Conservation (phyloP, 1,140 invertebrate species). For the Anastrepha obliqua region DNA sequence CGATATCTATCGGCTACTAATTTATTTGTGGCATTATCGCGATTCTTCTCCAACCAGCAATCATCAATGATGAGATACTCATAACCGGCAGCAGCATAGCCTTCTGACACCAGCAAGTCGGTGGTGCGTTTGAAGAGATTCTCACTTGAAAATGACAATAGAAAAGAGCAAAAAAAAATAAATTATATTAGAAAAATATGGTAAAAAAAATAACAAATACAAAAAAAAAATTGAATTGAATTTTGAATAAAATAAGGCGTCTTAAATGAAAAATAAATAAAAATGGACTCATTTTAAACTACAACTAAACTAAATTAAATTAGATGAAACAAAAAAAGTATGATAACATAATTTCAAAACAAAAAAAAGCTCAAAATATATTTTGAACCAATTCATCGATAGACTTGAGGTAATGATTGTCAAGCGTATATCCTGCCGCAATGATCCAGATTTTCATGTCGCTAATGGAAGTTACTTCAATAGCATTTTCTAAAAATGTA, state of each 20-base stretch:
- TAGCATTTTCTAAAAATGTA: too few relatives aligned
- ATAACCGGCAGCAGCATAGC: conserved; percentile 87
- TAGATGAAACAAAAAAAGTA: not conserved
- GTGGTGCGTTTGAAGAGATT: conserved; percentile 86
- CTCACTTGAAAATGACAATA: conserved; percentile 79
- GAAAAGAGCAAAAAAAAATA: not conserved
- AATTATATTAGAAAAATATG: not conserved
- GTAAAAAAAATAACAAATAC: too few relatives aligned
- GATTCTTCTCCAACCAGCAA: conserved; percentile 86
- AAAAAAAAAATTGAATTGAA: not conserved
- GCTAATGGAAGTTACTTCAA: too few relatives aligned
- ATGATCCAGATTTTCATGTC: too few relatives aligned
- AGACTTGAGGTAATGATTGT: too few relatives aligned
- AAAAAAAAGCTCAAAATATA: too few relatives aligned
- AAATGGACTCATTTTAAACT: not conserved
- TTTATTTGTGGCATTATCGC: conserved; percentile 79
- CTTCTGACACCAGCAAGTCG: conserved; percentile 85
- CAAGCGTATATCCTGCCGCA: too few relatives aligned
- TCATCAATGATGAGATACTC: conserved; percentile 92
- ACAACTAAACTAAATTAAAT: not conserved
- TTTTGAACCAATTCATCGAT: too few relatives aligned
- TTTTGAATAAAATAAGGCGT: not conserved
- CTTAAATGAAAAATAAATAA: not conserved
- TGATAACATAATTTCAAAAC: not conserved
- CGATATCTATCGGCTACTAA: conserved; percentile 84